Conservation (phyloP, 2,797 vertebrate species). For the Brotula barbata region DNA sequence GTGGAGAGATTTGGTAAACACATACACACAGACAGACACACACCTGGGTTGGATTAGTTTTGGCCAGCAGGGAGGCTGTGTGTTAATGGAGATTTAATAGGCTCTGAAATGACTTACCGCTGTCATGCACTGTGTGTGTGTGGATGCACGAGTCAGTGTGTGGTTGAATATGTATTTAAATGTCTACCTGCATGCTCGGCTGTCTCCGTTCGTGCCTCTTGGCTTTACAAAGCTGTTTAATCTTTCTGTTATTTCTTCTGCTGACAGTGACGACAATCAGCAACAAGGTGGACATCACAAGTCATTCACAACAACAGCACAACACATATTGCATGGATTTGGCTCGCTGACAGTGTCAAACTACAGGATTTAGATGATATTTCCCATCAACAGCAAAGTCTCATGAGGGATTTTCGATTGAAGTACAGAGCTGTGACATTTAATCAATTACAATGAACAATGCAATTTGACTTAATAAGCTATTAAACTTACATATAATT, state of each 20-base stretch:
- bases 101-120: constrained; percentile 68
- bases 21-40: constrained; percentile 28
- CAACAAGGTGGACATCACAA: neutral
- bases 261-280: constrained; percentile 1
- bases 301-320: constrained; percentile 14
- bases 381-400: too few relatives aligned
- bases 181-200: constrained; percentile 15
- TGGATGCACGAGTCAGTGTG: too few relatives aligned
- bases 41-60: constrained; percentile 72
- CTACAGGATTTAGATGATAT: constrained; percentile 24
- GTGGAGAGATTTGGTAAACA: constrained; percentile 15
- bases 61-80: constrained; percentile 62
- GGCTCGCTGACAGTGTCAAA: constrained; percentile 31
- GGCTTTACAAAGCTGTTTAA: constrained; percentile 37
- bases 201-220: constrained; percentile 17
- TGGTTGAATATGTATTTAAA: constrained; percentile 8
- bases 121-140: constrained; percentile 15
- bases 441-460: too few relatives aligned
- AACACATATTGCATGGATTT: constrained; percentile 33
- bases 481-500: too few relatives aligned
- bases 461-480: too few relatives aligned
- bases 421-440: too few relatives aligned
- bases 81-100: constrained; percentile 78
- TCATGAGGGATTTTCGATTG: too few relatives aligned
- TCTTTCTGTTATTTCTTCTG: constrained; percentile 39